Percentiles rank a stretch among this genome's conserved stretches.
phyloP scores from a whole-genome alignment of 2,113 vertebrate genomes.

The Semnornis frantzii region DNA sequence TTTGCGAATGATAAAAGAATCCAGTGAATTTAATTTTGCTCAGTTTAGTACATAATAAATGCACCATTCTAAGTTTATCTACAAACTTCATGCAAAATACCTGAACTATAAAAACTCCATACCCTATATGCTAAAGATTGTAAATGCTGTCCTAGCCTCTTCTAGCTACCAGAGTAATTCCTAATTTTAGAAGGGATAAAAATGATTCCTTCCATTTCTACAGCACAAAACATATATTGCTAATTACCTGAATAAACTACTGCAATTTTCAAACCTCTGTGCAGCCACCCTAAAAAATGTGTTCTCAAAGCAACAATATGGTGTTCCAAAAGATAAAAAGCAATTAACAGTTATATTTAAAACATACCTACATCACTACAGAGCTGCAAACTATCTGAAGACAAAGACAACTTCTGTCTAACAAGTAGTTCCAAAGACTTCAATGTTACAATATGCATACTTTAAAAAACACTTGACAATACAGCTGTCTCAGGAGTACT shows the following conservation, averaged over 20 bases:
- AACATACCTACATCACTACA: slow-evolving; percentile 69
- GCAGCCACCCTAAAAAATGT: slow-evolving; percentile 63
- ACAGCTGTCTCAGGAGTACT: slow-evolving; percentile 70
- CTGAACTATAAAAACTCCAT: slow-evolving; percentile 73
- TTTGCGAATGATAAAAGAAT: slow-evolving; percentile 83
- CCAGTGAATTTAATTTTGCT: slow-evolving; percentile 77
- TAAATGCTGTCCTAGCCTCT: slow-evolving; percentile 67
- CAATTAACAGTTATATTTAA: slow-evolving; percentile 67
- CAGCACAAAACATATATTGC: slow-evolving; percentile 79
- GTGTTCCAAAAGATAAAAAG: slow-evolving; percentile 70
- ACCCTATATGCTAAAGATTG: slow-evolving; percentile 74
- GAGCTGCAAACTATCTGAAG: slow-evolving; percentile 65
- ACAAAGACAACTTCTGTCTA: slow-evolving; percentile 72
- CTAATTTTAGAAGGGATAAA: slow-evolving; percentile 68
- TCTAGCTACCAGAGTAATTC: slow-evolving; percentile 67
- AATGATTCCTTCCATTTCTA: slow-evolving; percentile 72
- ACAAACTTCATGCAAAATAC: slow-evolving; percentile 82
- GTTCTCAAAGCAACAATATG: slow-evolving; percentile 70
- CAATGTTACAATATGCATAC: slow-evolving; percentile 73
- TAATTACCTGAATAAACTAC: slow-evolving; percentile 73
- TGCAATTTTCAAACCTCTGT: slow-evolving; percentile 69
- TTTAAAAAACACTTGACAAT: slow-evolving; percentile 66
- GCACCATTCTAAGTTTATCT: slow-evolving; percentile 78
- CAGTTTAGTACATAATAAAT: slow-evolving; percentile 76
- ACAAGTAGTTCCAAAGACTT: slow-evolving; percentile 73